These are phyloP conservation scores for Proterorhinus semilunaris DNA, from an alignment of 2,113 vertebrate genomes.

Conservation along the genomic window DNA sequence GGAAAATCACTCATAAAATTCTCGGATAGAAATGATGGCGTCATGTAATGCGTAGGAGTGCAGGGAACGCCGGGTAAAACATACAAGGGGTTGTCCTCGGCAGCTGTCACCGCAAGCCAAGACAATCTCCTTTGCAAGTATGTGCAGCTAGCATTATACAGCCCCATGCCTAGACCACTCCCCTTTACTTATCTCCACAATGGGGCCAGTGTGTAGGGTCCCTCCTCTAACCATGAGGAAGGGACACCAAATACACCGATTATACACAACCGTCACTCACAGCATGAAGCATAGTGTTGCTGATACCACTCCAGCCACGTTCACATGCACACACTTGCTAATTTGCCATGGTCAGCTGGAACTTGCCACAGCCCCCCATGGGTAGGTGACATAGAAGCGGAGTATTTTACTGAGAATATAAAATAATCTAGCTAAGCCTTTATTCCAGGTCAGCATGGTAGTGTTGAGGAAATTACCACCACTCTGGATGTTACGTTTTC, in stretches of 20 bases:
- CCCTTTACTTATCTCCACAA: constrained; percentile 29
- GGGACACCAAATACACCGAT: constrained; percentile 25
- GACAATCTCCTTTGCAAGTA: constrained; percentile 43
- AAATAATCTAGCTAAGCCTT: too few relatives aligned
- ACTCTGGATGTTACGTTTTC: too few relatives aligned
- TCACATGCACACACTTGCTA: constrained; percentile 43
- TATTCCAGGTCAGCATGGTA: too few relatives aligned
- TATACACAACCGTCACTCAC: constrained; percentile 35
- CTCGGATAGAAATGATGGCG: constrained; percentile 26
- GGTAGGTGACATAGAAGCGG: neutral
- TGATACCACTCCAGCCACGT: constrained; percentile 11
- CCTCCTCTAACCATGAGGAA: constrained; percentile 19
- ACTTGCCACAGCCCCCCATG: constrained; percentile 29
- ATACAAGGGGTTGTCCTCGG: constrained; percentile 44
- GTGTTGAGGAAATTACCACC: too few relatives aligned
- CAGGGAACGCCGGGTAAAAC: constrained; percentile 21
- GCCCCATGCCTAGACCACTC: constrained; percentile 13
- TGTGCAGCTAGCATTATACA: constrained; percentile 23
- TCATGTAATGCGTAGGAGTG: constrained; percentile 45
- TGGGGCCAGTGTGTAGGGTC: constrained; percentile 18
- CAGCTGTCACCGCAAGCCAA: constrained; percentile 56
- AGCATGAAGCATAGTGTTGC: constrained; percentile 33
- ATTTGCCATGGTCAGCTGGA: constrained; percentile 68
- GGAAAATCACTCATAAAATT: too few relatives aligned
- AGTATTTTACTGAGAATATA: too few relatives aligned